Conservation (phyloP, 2,797 vertebrate genomes). For the Mormyrus hasselquistii region DNA sequence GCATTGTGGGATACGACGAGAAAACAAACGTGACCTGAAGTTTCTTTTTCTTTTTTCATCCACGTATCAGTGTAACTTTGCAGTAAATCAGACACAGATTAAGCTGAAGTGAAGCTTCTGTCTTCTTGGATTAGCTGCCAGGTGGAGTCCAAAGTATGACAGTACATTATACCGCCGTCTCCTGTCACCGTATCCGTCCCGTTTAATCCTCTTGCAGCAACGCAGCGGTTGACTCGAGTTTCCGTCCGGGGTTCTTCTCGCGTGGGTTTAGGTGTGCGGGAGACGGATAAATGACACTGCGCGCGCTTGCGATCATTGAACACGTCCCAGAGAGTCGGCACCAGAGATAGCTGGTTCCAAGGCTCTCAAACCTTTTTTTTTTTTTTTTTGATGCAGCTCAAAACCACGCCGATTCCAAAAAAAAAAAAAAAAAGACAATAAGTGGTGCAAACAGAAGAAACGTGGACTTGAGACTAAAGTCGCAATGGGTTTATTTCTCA, state of each 20-base stretch:
- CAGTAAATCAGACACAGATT: neutral
- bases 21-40: neutral
- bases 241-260: neutral
- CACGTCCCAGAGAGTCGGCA: conserved; percentile 32
- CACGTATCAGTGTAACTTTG: conserved; percentile 11
- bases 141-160: neutral
- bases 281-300: neutral
- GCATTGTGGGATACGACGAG: conserved; percentile 39
- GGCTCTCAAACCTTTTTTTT: conserved; percentile 41
- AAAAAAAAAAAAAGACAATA: conserved; percentile 52
- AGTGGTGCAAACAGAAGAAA: conserved; percentile 40
- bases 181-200: neutral
- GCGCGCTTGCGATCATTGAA: neutral
- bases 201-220: neutral
- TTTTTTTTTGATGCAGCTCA: conserved; percentile 39
- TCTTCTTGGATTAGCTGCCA: conserved; percentile 3
- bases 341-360: conserved; percentile 41
- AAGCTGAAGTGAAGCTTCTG: conserved; percentile 9
- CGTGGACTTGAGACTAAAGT: conserved; percentile 58
- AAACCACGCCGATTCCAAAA: conserved; percentile 50
- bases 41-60: neutral
- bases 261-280: neutral
- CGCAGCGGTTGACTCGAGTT: neutral
- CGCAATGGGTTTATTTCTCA: conserved; percentile 63
- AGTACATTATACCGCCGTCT: neutral